phyloP scores from a whole-genome alignment of 2,113 vertebrate genomes.

The Alligator mississippiensis region DNA sequence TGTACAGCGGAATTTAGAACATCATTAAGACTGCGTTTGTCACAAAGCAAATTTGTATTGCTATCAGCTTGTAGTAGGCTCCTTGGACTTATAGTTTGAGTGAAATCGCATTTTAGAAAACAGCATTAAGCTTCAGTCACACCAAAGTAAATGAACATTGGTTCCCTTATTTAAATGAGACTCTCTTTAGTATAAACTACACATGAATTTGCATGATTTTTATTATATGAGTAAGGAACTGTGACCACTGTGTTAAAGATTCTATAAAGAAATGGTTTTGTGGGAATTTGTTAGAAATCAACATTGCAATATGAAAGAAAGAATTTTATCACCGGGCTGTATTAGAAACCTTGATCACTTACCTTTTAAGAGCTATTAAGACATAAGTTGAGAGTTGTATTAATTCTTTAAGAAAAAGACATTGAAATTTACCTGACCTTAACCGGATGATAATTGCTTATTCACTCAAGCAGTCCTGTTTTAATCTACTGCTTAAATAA shows the following conservation, averaged over 20 bases:
- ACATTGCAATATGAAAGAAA: neutral
- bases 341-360: constrained; percentile 11
- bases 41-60: constrained; percentile 39
- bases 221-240: constrained; percentile 51
- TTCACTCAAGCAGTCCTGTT: constrained; percentile 67
- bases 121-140: constrained; percentile 51
- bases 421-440: constrained; percentile 51
- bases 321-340: neutral
- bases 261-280: constrained; percentile 20
- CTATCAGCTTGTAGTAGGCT: neutral
- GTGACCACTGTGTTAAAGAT: constrained; percentile 28
- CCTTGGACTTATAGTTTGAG: constrained; percentile 16
- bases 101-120: constrained; percentile 35
- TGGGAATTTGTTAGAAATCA: constrained; percentile 44
- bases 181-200: constrained; percentile 43
- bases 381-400: constrained; percentile 30
- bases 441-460: constrained; percentile 68
- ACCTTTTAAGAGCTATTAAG: constrained; percentile 36
- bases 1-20: constrained; percentile 35
- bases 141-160: constrained; percentile 38
- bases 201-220: constrained; percentile 62
- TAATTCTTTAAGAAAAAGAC: constrained; percentile 51
- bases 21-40: constrained; percentile 40
- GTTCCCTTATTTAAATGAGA: constrained; percentile 55
- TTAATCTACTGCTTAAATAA: constrained; percentile 54